Percentiles rank a stretch among this genome's conserved stretches.
Conservation (phyloP, 2,888 invertebrate species). For the Theretra japonica region DNA sequence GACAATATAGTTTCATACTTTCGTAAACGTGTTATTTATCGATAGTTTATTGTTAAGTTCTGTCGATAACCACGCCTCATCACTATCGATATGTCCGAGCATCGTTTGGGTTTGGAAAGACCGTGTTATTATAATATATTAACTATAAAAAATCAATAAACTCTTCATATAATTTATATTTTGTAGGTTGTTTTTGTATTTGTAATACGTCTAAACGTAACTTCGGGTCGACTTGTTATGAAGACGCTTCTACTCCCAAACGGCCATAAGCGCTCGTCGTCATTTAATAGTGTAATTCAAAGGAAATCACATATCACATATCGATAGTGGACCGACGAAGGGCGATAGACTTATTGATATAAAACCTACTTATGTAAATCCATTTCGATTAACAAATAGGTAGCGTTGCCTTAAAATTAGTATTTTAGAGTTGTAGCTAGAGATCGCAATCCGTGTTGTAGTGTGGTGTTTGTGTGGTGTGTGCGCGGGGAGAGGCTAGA, state of each 20-base stretch:
- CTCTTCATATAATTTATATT: neutral
- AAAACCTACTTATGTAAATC: neutral
- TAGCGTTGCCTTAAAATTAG: neutral
- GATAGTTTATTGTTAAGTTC: neutral
- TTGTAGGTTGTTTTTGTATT: neutral
- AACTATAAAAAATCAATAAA: neutral
- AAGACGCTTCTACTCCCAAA: too few relatives aligned
- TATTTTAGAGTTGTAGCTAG: neutral
- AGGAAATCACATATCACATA: neutral
- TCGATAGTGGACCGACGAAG: conserved; percentile 2
- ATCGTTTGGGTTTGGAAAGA: neutral
- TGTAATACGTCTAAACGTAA: too few relatives aligned
- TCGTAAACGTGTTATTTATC: neutral
- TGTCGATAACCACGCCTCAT: neutral
- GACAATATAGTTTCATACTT: neutral
- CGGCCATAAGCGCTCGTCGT: neutral
- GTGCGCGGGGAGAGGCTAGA: conserved; percentile 44
- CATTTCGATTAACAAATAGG: neutral
- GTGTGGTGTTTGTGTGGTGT: conserved; percentile 1
- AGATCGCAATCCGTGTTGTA: neutral
- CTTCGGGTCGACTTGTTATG: too few relatives aligned
- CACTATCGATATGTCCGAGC: neutral
- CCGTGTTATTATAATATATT: too few relatives aligned
- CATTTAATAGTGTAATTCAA: neutral
- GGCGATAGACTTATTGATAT: neutral